A percentile compares a stretch with the other conserved stretches of the same genome.
phyloP scores from a whole-genome alignment of 2,888 invertebrate genomes.

The Gibbula magus region DNA sequence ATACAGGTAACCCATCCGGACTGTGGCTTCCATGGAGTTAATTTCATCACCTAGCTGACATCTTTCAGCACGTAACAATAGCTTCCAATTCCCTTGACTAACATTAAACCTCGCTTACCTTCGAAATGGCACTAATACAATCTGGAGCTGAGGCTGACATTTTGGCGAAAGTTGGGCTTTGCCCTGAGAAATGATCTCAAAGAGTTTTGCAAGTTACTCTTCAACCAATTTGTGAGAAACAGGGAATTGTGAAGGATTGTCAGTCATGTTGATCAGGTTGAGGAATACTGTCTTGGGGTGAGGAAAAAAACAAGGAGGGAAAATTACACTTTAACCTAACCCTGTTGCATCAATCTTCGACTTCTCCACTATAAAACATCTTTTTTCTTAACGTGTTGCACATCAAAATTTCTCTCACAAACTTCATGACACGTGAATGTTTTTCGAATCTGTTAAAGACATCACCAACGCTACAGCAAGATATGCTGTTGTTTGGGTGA shows the following conservation, averaged over 20 bases:
- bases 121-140: not conserved
- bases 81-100: not conserved
- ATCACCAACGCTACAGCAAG: too few relatives aligned
- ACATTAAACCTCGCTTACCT: slow-evolving; percentile 4
- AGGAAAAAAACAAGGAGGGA: slow-evolving; percentile 1
- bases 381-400: not conserved
- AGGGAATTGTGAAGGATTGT: not conserved
- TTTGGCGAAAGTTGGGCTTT: slow-evolving; percentile 2
- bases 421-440: too few relatives aligned
- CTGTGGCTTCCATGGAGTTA: too few relatives aligned
- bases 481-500: too few relatives aligned
- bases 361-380: not conserved
- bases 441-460: too few relatives aligned
- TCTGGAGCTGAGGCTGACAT: not conserved
- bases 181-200: slow-evolving; percentile 6
- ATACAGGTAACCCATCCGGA: too few relatives aligned
- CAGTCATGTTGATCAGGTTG: not conserved
- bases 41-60: not conserved
- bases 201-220: not conserved
- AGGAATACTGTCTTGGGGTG: not conserved
- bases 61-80: not conserved
- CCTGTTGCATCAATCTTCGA: not conserved
- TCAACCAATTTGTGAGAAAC: not conserved
- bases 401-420: too few relatives aligned
- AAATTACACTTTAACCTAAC: slow-evolving; percentile 6